phyloP scores from a whole-genome alignment of 2,797 vertebrate species.

The Trichosurus vulpecula region DNA sequence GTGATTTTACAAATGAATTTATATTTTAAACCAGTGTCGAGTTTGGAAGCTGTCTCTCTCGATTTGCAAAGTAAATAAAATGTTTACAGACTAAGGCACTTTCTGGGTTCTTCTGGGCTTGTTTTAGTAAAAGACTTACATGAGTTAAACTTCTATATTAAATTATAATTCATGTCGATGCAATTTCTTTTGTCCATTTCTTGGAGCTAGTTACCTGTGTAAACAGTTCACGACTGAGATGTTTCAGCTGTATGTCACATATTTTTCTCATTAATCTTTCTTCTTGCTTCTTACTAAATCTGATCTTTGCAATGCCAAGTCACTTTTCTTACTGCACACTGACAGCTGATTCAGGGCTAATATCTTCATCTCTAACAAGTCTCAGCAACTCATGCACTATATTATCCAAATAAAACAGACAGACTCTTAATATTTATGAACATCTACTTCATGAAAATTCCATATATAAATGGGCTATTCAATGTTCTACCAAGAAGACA shows the following conservation, averaged over 20 bases:
- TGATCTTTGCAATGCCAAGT: background rate
- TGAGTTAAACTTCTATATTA: background rate
- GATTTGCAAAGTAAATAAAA: background rate
- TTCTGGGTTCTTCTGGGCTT: background rate
- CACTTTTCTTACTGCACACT: background rate
- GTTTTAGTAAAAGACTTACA: background rate
- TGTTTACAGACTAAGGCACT: background rate
- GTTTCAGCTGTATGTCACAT: background rate
- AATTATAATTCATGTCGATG: background rate
- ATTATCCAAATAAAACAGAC: conserved; percentile 32
- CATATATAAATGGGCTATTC: conserved; percentile 50
- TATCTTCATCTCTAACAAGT: background rate
- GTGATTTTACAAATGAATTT: background rate
- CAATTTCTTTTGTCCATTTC: background rate
- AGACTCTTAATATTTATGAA: conserved; percentile 50
- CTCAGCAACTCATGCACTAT: background rate
- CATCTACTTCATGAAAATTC: conserved; percentile 48
- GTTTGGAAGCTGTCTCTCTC: background rate
- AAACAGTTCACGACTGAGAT: background rate
- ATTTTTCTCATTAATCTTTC: background rate
- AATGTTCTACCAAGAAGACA: conserved; percentile 24
- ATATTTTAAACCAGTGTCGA: background rate
- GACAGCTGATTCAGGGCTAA: background rate
- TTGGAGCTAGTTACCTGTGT: background rate
- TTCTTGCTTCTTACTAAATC: background rate